These are phyloP conservation scores for Drosophila nr. medialis DNA, from an alignment of 2,888 invertebrate genomes.

Conservation along the genomic window DNA sequence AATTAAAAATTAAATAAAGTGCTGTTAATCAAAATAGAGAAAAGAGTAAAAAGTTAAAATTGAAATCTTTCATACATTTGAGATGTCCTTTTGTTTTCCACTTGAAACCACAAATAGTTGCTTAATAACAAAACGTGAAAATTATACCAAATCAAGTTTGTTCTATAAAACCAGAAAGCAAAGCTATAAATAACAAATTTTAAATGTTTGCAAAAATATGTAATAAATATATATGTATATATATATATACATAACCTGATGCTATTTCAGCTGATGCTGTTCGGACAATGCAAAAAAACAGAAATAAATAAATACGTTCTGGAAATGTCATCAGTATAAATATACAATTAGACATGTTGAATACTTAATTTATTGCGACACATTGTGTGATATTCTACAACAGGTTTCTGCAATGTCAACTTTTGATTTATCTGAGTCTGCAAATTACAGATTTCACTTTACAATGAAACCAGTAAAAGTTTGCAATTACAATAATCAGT, in stretches of 20 bases:
- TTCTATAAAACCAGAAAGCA: neutral
- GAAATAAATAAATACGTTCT: conserved; percentile 5
- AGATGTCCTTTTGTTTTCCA: neutral
- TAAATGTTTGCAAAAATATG: neutral
- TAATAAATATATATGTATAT: neutral
- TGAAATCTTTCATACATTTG: neutral
- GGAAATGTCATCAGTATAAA: conserved; percentile 45
- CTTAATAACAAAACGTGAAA: neutral
- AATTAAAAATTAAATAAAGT: neutral
- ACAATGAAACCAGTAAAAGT: conserved; percentile 19
- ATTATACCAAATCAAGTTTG: neutral
- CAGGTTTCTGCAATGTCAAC: conserved; percentile 41
- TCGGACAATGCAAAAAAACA: neutral
- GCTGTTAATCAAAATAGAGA: neutral
- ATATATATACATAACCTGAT: conserved; percentile 31
- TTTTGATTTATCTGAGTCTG: neutral
- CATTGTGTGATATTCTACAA: conserved; percentile 42
- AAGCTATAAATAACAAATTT: neutral
- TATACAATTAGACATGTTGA: conserved; percentile 41
- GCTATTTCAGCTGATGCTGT: conserved; percentile 21
- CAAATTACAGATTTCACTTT: conserved; percentile 39
- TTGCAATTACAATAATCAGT: conserved; percentile 34
- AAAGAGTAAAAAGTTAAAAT: neutral
- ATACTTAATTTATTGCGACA: conserved; percentile 39
- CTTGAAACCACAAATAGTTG: neutral